phyloP scores from a whole-genome alignment of 2,113 vertebrate species.

The Ammospiza nelsoni region DNA sequence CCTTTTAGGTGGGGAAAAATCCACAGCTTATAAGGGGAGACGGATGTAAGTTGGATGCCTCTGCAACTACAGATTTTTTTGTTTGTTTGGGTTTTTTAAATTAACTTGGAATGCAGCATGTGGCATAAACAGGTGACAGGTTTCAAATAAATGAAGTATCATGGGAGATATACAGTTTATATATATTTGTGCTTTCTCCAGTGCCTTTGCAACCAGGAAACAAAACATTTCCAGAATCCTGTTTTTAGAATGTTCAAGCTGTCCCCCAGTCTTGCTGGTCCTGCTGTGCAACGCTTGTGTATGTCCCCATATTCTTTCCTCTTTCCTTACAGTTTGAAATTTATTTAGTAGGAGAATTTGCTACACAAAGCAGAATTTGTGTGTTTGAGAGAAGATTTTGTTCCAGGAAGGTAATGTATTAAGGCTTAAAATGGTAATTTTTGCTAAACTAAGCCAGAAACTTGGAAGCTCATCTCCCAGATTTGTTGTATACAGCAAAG shows the following conservation, averaged over 20 bases:
- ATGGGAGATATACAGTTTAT: background rate
- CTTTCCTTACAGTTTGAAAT: background rate
- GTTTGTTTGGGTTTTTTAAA: background rate
- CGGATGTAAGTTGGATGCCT: background rate
- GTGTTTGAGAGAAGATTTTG: background rate
- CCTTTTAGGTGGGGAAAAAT: background rate
- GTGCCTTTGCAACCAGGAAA: background rate
- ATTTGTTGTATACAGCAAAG: background rate
- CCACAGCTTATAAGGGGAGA: background rate
- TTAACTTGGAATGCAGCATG: background rate
- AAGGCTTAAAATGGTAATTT: conserved; percentile 4
- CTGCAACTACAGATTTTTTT: background rate
- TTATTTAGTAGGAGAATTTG: background rate
- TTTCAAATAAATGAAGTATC: background rate
- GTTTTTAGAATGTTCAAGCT: background rate
- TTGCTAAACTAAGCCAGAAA: background rate
- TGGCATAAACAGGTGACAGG: background rate
- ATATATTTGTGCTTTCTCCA: background rate
- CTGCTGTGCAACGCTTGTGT: background rate
- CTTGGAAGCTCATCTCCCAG: background rate
- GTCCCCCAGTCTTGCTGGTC: background rate
- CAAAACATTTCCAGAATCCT: background rate
- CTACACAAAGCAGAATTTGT: background rate
- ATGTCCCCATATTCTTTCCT: background rate
- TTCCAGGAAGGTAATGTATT: background rate